Percentiles rank a stretch among this genome's conserved stretches.
phyloP scores from a whole-genome alignment of 1,140 invertebrate species.

The Gryon sp. region DNA sequence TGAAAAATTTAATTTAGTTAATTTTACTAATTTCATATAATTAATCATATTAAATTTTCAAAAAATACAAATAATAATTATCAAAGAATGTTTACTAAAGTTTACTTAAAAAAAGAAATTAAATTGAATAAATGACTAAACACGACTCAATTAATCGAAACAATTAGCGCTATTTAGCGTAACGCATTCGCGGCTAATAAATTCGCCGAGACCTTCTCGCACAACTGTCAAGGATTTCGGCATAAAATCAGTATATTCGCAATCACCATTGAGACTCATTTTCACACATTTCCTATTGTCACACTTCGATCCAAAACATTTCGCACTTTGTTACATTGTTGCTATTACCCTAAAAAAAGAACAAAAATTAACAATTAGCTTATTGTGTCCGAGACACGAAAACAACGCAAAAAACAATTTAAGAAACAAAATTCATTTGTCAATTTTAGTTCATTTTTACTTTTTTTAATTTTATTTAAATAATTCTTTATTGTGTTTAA shows the following conservation, averaged over 20 bases:
- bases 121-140: conserved; percentile 30
- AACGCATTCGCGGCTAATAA: conserved; percentile 44
- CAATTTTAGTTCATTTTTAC: no score
- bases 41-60: no score
- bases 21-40: no score
- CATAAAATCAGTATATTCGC: conserved; percentile 28
- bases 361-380: neutral
- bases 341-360: neutral
- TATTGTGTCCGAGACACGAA: conserved; percentile 1
- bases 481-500: no score
- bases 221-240: conserved; percentile 55
- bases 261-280: conserved; percentile 52
- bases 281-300: conserved; percentile 63
- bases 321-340: conserved; percentile 52
- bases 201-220: conserved; percentile 55
- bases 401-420: no score
- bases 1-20: no score
- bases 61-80: no score
- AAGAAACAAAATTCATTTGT: conserved; percentile 1
- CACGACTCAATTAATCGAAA: conserved; percentile 45
- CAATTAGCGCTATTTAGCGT: no score
- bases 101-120: no score
- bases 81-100: no score
- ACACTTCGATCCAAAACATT: conserved; percentile 16
- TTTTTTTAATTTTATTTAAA: no score